A percentile compares a stretch with the other conserved stretches of the same genome.
Evolutionary conservation across 1,140 invertebrate species (phyloP).

Genomic region (Drosophila sucinea): DNA sequence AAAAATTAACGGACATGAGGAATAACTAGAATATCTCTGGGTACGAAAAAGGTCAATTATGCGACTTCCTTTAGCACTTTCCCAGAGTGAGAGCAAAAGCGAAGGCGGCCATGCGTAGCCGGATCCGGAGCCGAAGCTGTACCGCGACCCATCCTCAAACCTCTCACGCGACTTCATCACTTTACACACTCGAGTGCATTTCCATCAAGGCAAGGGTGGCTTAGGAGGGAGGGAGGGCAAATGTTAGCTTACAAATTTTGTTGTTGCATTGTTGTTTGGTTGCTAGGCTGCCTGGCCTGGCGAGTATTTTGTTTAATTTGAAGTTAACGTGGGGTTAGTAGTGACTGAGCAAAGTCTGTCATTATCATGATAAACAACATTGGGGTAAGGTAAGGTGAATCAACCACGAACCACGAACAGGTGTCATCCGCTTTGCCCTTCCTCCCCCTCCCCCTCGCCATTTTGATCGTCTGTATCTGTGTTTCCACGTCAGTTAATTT

Average conservation of each 20-base stretch:
- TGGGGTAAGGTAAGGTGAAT: constrained; percentile 21
- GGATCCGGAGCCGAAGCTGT: constrained; percentile 35
- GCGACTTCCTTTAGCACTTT: constrained; percentile 66
- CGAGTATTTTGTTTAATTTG: constrained; percentile 48
- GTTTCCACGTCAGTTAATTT: constrained; percentile 1
- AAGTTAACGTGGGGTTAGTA: constrained; percentile 44
- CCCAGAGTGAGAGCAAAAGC: constrained; percentile 40
- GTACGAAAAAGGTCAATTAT: constrained; percentile 71
- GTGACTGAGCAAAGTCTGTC: constrained; percentile 42
- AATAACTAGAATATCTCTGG: constrained; percentile 18
- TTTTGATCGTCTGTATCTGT: constrained; percentile 29
- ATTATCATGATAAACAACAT: constrained; percentile 71
- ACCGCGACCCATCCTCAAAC: constrained; percentile 48
- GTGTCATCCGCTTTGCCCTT: constrained; percentile 68
- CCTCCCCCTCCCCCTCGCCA: constrained; percentile 1
- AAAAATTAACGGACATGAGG: constrained; percentile 31
- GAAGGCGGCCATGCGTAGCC: constrained; percentile 24
- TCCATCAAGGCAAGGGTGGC: constrained; percentile 16
- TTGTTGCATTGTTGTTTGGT: constrained; percentile 29
- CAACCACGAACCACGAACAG: constrained; percentile 48
- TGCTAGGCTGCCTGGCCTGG: constrained; percentile 19
- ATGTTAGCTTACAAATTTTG: constrained; percentile 51
- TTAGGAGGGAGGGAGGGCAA: neutral
- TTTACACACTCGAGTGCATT: constrained; percentile 76
- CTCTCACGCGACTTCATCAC: constrained; percentile 45